Evolutionary conservation across 2,797 vertebrate genomes (phyloP).

Genomic region (Sebastes ruberrimus): DNA sequence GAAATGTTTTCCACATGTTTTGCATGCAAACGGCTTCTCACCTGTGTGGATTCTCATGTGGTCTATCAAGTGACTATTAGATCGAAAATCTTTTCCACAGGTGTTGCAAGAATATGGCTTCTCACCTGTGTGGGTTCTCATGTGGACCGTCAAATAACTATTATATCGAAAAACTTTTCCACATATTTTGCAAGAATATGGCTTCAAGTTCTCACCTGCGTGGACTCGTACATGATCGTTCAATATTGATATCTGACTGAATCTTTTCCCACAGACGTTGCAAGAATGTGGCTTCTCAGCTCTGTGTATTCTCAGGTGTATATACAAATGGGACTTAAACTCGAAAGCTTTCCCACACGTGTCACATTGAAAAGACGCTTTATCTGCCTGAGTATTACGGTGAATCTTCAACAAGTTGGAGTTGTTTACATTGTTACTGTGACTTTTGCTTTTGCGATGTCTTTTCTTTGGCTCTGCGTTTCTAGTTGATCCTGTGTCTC

Average conservation of each 20-base stretch:
- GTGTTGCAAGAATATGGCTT: neutral
- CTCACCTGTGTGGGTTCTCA: neutral
- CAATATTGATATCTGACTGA: neutral
- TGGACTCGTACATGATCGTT: neutral
- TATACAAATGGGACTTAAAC: too few relatives aligned
- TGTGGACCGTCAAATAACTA: neutral
- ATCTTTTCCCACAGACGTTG: neutral
- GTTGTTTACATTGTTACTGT: too few relatives aligned
- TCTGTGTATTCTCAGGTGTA: constrained; percentile 20
- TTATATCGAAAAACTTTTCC: neutral
- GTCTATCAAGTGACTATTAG: neutral
- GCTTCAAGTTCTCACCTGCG: neutral
- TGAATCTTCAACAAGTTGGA: too few relatives aligned
- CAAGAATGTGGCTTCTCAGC: neutral
- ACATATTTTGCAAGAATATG: neutral
- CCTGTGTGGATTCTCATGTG: neutral
- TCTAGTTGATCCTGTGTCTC: too few relatives aligned
- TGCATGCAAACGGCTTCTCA: neutral
- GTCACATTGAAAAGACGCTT: too few relatives aligned
- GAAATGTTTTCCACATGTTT: too few relatives aligned
- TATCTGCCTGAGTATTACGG: too few relatives aligned
- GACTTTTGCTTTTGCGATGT: too few relatives aligned
- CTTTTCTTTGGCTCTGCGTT: too few relatives aligned
- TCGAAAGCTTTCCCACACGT: too few relatives aligned
- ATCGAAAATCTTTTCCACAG: neutral